Base-by-base conservation (phyloP, 2,888 invertebrate species). In the Stenchaetothrips biformis region DNA sequence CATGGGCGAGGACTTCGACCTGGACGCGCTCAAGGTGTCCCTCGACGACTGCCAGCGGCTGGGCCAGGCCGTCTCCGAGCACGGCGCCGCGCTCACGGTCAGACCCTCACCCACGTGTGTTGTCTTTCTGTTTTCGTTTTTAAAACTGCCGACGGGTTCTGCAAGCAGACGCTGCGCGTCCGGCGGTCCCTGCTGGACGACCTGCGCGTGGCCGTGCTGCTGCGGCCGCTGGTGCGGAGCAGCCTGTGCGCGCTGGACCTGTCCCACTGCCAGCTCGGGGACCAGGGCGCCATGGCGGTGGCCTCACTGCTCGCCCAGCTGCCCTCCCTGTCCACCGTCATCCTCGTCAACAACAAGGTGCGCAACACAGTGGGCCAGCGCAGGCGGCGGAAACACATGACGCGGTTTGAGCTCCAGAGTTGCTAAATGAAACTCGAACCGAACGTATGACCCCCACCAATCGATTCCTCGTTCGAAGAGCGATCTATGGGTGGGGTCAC, bases 201-300 rank as follows among this genome's bases (percentile, higher is more conserved):
- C 21, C 9, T 74, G 25, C 67, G 67, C 6, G 25, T 11, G 21
- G 67, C 67, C 7, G 25, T 25, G 7, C 25, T 74, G 21, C 67
- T 74, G 7, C 67, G 67, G 11, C 67, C 67, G 7, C 25, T 74
- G 67, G 25, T 25, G 67, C 9, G 2, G 59, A 13, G 25, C 67
- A 21, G 67, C 25, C 67, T 74, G 21, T 21, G 21, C 67, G 7
- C 11, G 25, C 67, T 74, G 25, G 67, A 74, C 67, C 67, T 74
- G 21, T 74, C 67, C 25, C 67, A 74, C 67, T 74, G 67, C 67
- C 67, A 7, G 67, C 67, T 74, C 21, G 25, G 25, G 21, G 67
- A 74, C 67, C 67, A 74, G 67, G 67, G 67, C 67, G 67, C 67
- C 67, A 7, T 74, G 67, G 67, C 67, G 67, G 67, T 74, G 11